Conservation (phyloP, 2,888 invertebrate species). For the Cheilosia vulpina region DNA sequence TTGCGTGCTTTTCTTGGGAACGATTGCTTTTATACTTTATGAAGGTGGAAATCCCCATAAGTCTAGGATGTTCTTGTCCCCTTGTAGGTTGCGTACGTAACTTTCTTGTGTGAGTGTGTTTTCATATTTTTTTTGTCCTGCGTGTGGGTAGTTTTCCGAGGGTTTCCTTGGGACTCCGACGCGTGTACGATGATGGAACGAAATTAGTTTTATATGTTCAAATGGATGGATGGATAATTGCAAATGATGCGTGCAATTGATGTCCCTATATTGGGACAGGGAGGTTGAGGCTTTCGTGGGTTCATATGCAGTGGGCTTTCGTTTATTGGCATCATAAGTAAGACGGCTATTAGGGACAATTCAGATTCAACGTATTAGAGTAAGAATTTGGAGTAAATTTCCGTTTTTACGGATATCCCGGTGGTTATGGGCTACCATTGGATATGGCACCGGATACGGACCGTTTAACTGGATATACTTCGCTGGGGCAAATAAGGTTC, state of each 20-base stretch:
- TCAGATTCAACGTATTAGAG: neutral
- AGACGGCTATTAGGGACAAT: constrained; percentile 23
- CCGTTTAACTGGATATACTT: constrained; percentile 18
- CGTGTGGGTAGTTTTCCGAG: neutral
- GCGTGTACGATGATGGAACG: constrained; percentile 52
- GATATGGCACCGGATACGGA: constrained; percentile 2
- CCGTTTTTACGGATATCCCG: constrained; percentile 15
- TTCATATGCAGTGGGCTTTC: constrained; percentile 23
- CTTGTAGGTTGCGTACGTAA: constrained; percentile 42
- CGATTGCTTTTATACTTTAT: constrained; percentile 74
- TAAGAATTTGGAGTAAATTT: constrained; percentile 42
- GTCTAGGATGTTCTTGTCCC: constrained; percentile 45
- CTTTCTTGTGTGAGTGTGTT: neutral
- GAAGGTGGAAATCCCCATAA: constrained; percentile 75
- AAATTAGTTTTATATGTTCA: constrained; percentile 63
- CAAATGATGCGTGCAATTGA: constrained; percentile 68
- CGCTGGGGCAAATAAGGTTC: constrained; percentile 1
- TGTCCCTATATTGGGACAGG: constrained; percentile 15
- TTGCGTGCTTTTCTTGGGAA: constrained; percentile 83
- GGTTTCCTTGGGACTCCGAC: constrained; percentile 15
- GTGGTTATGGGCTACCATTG: neutral
- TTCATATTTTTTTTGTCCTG: neutral
- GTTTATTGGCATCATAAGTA: constrained; percentile 48
- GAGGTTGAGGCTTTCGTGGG: constrained; percentile 4
- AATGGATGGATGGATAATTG: constrained; percentile 67